A percentile compares a stretch with the other conserved stretches of the same genome.
Evolutionary conservation across 2,113 vertebrate genomes (phyloP).

Genomic region (Phodopus roborovskii): DNA sequence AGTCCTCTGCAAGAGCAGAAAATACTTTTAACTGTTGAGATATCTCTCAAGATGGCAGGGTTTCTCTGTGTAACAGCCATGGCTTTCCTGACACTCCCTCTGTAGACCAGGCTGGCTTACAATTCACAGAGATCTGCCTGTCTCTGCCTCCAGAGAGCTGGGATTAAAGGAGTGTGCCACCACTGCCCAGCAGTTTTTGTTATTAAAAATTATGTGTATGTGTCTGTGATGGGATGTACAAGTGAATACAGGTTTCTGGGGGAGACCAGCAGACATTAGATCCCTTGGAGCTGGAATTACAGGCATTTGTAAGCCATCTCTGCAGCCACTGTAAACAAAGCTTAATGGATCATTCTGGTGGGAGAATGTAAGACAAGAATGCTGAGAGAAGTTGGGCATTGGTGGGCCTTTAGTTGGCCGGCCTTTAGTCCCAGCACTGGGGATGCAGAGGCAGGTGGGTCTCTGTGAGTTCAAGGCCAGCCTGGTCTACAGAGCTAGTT

Average conservation of each 20-base stretch:
- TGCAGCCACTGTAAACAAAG: not conserved
- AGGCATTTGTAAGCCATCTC: not conserved
- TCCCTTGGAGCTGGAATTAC: not conserved
- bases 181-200: not conserved
- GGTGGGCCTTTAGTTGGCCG: no score
- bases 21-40: not conserved
- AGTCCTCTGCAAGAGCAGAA: not conserved
- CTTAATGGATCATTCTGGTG: not conserved
- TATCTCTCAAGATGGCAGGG: not conserved
- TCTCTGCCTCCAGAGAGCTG: not conserved
- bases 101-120: not conserved
- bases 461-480: no score
- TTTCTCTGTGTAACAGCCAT: no score
- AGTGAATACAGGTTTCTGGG: not conserved
- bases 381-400: no score
- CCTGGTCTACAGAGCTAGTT: no score
- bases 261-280: not conserved
- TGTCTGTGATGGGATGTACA: no score
- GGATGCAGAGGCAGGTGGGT: no score
- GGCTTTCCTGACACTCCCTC: no score
- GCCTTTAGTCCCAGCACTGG: no score
- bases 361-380: no score
- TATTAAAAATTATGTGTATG: no score
- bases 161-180: not conserved
- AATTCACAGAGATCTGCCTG: not conserved